These are phyloP conservation scores for Seladonia tumulorum DNA, from an alignment of 2,888 invertebrate genomes.

Conservation along the genomic window DNA sequence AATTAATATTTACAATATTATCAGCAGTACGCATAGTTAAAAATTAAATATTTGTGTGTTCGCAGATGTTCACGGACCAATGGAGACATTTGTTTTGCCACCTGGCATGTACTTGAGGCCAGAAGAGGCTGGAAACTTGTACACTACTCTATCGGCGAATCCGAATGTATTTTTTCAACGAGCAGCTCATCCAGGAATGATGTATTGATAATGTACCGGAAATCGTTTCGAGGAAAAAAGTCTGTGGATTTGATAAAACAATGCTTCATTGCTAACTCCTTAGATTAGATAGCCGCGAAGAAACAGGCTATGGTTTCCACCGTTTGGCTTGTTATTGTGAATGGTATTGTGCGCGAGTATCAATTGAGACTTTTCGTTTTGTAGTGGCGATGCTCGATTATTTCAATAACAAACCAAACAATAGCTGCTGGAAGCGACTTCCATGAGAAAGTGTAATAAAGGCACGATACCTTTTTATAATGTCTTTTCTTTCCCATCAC, in stretches of 20 bases:
- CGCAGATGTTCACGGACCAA: conserved; percentile 80
- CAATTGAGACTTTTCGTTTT: conserved; percentile 21
- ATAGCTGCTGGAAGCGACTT: conserved; percentile 26
- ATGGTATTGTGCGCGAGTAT: conserved; percentile 43
- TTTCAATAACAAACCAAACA: conserved; percentile 48
- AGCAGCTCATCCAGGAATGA: conserved; percentile 95
- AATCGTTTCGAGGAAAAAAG: neutral
- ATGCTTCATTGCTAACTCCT: conserved; percentile 31
- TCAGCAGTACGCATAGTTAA: neutral
- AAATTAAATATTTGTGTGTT: conserved; percentile 17
- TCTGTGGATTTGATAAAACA: conserved; percentile 21
- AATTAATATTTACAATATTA: neutral
- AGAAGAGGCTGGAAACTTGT: conserved; percentile 91
- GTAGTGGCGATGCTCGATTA: conserved; percentile 18
- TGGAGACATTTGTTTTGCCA: conserved; percentile 82
- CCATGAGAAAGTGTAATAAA: conserved; percentile 59
- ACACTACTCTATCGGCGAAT: conserved; percentile 95
- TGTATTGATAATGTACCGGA: conserved; percentile 87
- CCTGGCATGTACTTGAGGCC: conserved; percentile 91
- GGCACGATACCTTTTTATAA: conserved; percentile 38
- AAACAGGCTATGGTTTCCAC: conserved; percentile 32
- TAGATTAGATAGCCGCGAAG: conserved; percentile 59
- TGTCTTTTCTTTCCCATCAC: conserved; percentile 9
- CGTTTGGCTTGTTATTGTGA: conserved; percentile 54
- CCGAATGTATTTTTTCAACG: conserved; percentile 96